Conservation (phyloP, 2,888 invertebrate species). For the Helicoverpa assulta region DNA sequence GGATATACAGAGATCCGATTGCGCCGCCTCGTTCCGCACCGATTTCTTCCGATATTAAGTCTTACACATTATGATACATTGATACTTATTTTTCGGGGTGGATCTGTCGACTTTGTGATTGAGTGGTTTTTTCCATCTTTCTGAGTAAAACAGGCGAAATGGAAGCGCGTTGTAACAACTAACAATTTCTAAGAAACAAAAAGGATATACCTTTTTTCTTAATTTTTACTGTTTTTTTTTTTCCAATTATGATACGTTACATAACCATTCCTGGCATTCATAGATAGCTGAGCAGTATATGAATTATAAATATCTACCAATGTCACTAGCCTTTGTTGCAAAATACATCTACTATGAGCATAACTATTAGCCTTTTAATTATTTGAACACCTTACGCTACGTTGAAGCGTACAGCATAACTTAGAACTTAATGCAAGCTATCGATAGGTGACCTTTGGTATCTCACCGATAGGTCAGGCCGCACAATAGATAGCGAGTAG, state of each 20-base stretch:
- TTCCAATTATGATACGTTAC: too few relatives aligned
- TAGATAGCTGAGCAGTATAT: too few relatives aligned
- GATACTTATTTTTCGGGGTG: slow-evolving; percentile 9
- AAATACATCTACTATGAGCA: too few relatives aligned
- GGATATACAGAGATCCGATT: slow-evolving; percentile 67
- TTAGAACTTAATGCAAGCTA: neutral
- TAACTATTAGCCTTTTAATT: too few relatives aligned
- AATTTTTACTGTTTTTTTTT: too few relatives aligned
- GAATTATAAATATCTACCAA: too few relatives aligned
- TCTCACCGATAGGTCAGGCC: slow-evolving; percentile 7
- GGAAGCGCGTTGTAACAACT: too few relatives aligned
- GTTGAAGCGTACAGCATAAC: neutral
- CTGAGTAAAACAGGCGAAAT: neutral
- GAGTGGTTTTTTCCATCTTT: neutral
- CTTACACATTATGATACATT: slow-evolving; percentile 44
- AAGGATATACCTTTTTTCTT: too few relatives aligned
- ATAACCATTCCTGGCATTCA: too few relatives aligned
- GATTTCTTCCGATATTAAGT: slow-evolving; percentile 49
- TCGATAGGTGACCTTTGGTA: slow-evolving; percentile 2
- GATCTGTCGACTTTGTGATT: neutral
- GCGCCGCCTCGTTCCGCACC: slow-evolving; percentile 61
- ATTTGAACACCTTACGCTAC: neutral
- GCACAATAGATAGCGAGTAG: slow-evolving; percentile 47
- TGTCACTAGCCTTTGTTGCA: too few relatives aligned
- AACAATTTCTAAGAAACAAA: too few relatives aligned